Evolutionary conservation across 2,797 vertebrate species (phyloP).

Genomic region (Paguma larvata): DNA sequence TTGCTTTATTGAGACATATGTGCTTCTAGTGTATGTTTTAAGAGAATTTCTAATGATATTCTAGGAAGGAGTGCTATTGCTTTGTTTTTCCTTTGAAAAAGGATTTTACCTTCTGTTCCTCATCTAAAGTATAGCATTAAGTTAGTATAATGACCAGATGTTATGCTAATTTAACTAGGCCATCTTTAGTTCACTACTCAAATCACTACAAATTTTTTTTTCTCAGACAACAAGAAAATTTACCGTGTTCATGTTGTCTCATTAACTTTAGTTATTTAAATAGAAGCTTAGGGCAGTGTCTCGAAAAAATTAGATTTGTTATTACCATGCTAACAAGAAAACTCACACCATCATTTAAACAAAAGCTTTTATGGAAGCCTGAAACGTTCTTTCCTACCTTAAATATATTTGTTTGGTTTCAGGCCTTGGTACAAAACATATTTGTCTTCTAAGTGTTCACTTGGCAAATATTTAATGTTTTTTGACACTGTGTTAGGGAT

Average conservation of each 20-base stretch:
- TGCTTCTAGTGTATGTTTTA: background rate
- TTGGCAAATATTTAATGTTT: conserved; percentile 1
- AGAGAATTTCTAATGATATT: conserved; percentile 44
- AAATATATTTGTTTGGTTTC: conserved; percentile 6
- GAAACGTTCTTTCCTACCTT: background rate
- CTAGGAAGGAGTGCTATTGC: background rate
- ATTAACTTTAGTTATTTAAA: conserved; percentile 14
- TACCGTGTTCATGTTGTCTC: background rate
- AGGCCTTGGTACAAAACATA: background rate
- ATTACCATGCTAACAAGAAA: conserved; percentile 1
- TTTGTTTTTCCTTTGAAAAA: conserved; percentile 46
- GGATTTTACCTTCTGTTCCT: background rate
- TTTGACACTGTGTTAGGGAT: background rate
- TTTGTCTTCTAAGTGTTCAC: conserved; percentile 15
- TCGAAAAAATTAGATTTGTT: conserved; percentile 28
- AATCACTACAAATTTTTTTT: background rate
- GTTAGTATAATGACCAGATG: conserved; percentile 40
- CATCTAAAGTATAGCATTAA: background rate
- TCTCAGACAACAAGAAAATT: conserved; percentile 16
- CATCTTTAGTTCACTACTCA: background rate
- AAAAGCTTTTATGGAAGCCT: background rate
- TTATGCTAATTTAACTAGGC: conserved; percentile 32
- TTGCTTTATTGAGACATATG: background rate
- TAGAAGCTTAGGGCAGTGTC: background rate
- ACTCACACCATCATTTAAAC: background rate